Percentiles rank a stretch among this genome's conserved stretches.
Conservation (phyloP, 2,888 invertebrate species). For the Lacanobia wlatinum region DNA sequence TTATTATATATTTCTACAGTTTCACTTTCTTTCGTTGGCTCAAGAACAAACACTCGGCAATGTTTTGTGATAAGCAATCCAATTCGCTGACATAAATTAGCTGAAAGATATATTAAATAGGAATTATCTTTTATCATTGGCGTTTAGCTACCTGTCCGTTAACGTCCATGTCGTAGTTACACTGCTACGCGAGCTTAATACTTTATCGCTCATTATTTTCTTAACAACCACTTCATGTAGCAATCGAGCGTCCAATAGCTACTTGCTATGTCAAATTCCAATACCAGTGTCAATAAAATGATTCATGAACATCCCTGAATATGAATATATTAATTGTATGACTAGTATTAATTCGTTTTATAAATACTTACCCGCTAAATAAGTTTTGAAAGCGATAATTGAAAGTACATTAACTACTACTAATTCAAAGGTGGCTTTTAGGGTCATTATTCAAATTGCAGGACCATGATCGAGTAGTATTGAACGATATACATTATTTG, state of each 20-base stretch:
- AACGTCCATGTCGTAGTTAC: not conserved
- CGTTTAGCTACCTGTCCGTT: no score
- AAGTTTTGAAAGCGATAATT: conserved; percentile 19
- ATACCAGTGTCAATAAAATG: conserved; percentile 9
- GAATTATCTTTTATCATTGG: no score
- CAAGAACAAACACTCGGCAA: not conserved
- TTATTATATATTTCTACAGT: not conserved
- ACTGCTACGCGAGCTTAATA: not conserved
- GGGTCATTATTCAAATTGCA: conserved; percentile 27
- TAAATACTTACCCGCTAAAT: conserved; percentile 4
- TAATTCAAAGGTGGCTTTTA: conserved; percentile 1
- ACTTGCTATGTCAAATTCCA: not conserved
- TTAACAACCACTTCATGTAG: not conserved
- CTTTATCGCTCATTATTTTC: conserved; percentile 3
- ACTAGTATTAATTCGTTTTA: not conserved
- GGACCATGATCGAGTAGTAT: conserved; percentile 15
- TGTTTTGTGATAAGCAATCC: conserved; percentile 7
- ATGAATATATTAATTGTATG: not conserved
- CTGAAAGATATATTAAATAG: no score
- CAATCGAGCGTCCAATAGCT: not conserved
- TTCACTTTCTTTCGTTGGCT: conserved; percentile 9
- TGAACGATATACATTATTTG: conserved; percentile 13
- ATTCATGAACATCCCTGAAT: not conserved
- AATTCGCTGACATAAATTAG: no score
- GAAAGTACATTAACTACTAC: conserved; percentile 5